Evolutionary conservation across 1,140 invertebrate genomes (phyloP), one percentile per base, ranked within the genome.

Genomic region (Phymorhynchus buccinoides): DNA sequence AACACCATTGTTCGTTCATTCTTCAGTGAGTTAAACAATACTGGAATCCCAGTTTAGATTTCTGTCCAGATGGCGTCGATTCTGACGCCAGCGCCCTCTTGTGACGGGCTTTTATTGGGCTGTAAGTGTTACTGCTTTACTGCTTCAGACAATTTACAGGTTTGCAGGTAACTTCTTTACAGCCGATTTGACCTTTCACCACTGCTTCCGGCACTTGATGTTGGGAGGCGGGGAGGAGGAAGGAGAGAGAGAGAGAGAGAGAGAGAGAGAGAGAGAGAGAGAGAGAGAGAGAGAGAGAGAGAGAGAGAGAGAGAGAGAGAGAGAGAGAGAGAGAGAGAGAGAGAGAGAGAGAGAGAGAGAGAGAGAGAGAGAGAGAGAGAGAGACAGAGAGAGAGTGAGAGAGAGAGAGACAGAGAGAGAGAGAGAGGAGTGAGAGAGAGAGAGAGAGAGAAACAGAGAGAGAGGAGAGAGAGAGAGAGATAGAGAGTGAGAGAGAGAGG

Each of bases 351-450:
- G 12, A 44, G 3, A 30, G 4, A 39, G 30, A 42, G 0, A 79
- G 30, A 42, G 35, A 16, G 12, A 73, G 12, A 37, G 68, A 73
- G 3, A 37, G 41, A 37, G 73, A 35, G 9, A 77, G 22, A 73
- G 4, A 73, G n/a, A 30, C n/a, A 77, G 32, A 37, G 32, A 37
- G 73, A 77, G 9, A 77, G 1, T 1, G n/a, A 1, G 35, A 7
- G 73, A 37, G n/a, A 77, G 37, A 78, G 75, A 78, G 30, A 41
- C 30, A 75, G n/a, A 41, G 39, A 14, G 4, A 75, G 71, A 75
- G 16, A 37, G 32, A 37, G 39, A 37, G 30, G 68, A 27, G 35
- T 6, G 68, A 12, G 68, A 71, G 68, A 35, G 68, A 35, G 68
- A 71, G 68, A 48, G 44, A 48, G 44, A 48, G 7, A 9, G 44